Evolutionary conservation across 1,140 invertebrate species (phyloP).

Genomic region (Nautilus pompilius): DNA sequence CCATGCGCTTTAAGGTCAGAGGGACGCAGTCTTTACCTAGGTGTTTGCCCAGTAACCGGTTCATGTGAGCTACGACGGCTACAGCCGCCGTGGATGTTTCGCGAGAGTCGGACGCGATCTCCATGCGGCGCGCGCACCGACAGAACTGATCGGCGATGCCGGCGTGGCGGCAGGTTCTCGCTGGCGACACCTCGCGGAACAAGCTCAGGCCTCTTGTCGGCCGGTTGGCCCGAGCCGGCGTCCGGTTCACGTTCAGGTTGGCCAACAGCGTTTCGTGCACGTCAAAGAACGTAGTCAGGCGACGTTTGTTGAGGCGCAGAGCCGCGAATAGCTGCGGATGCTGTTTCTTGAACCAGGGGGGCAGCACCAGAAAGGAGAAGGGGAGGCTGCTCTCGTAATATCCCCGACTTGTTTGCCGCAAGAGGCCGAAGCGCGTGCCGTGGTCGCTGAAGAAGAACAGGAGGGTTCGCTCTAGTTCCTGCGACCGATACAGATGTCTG

Average conservation of each 20-base stretch:
- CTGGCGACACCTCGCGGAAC: too few species aligned
- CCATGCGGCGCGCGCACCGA: too few species aligned
- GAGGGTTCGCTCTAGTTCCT: constrained; percentile 9
- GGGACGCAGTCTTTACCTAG: too few species aligned
- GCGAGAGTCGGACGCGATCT: too few species aligned
- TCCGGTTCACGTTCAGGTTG: background rate
- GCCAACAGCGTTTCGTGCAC: background rate
- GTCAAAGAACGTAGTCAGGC: constrained; percentile 3
- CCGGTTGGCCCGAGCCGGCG: background rate
- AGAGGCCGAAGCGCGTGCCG: constrained; percentile 5
- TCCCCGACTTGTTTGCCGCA: constrained; percentile 8
- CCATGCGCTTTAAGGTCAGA: too few species aligned
- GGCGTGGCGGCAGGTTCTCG: too few species aligned
- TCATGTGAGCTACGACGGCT: too few species aligned
- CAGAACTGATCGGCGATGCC: too few species aligned
- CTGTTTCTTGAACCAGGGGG: background rate
- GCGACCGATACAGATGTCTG: background rate
- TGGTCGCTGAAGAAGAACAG: constrained; percentile 15
- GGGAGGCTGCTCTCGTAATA: constrained; percentile 13
- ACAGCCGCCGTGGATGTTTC: too few species aligned
- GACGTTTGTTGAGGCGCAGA: constrained; percentile 4
- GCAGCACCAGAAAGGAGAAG: constrained; percentile 5
- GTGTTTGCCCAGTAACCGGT: too few species aligned
- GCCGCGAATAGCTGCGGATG: background rate
- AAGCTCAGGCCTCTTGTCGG: too few species aligned